Evolutionary conservation across 1,140 invertebrate species (phyloP).

Genomic region (Pygmarrhopalites habei): DNA sequence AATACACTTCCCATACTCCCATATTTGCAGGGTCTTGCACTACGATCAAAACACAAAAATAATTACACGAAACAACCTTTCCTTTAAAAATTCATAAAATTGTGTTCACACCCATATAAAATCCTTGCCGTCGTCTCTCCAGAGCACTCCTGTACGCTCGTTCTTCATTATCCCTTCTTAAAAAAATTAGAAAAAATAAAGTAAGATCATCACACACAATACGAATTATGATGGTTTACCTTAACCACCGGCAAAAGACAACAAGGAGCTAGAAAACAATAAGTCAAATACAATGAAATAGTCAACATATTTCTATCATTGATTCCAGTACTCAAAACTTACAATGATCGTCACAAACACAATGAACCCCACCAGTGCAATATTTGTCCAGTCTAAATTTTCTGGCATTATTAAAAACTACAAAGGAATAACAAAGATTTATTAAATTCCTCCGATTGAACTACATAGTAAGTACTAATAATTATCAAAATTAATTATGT

Average conservation of each 20-base stretch:
- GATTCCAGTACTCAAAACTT: neutral
- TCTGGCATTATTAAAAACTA: neutral
- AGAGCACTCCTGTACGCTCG: neutral
- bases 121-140: slow-evolving; percentile 1
- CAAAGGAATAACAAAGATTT: neutral
- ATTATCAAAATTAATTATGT: neutral
- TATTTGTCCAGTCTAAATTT: neutral
- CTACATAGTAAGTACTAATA: neutral
- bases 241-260: neutral
- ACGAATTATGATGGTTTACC: too few relatives aligned
- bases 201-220: too few relatives aligned
- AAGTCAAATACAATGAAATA: neutral
- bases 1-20: neutral
- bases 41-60: neutral
- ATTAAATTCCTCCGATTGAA: too few relatives aligned
- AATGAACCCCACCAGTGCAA: neutral
- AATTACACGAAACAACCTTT: neutral
- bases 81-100: neutral
- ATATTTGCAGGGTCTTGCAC: slow-evolving; percentile 2
- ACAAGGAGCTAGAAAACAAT: neutral
- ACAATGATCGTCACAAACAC: neutral
- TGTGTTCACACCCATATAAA: slow-evolving; percentile 3
- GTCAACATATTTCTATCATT: neutral
- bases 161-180: slow-evolving; percentile 9
- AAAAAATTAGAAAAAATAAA: too few relatives aligned